A percentile compares a stretch with the other conserved stretches of the same genome.
These are phyloP conservation scores for Callyntrura sp. DNA, from an alignment of 2,888 invertebrate genomes.

Conservation along the genomic window DNA sequence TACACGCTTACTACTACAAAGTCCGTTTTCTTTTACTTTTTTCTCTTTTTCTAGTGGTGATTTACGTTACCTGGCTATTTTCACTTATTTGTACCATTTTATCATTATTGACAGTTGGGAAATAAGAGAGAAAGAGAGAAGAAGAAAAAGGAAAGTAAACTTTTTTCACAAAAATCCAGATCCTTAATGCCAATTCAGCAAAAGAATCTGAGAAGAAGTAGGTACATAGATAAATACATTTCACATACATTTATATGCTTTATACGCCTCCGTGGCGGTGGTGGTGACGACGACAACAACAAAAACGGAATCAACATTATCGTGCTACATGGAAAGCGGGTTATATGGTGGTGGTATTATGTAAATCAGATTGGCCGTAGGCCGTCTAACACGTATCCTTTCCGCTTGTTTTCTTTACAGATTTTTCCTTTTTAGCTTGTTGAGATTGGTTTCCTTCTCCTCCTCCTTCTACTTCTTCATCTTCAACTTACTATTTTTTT, in stretches of 20 bases:
- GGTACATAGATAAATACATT: not conserved
- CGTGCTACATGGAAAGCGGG: constrained; percentile 38
- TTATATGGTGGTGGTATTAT: constrained; percentile 70
- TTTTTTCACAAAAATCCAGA: constrained; percentile 67
- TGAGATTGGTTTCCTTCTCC: constrained; percentile 77
- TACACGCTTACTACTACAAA: constrained; percentile 60
- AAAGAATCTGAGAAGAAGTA: constrained; percentile 14
- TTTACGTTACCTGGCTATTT: constrained; percentile 78
- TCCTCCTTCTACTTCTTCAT: constrained; percentile 61
- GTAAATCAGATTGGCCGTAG: constrained; percentile 78
- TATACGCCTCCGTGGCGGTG: not conserved
- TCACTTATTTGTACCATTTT: constrained; percentile 78
- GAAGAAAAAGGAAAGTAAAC: constrained; percentile 71
- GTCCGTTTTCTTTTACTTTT: constrained; percentile 43
- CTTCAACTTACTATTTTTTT: constrained; percentile 52
- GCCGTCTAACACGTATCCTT: constrained; percentile 75
- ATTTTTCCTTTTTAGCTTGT: constrained; percentile 69
- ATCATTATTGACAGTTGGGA: constrained; percentile 76
- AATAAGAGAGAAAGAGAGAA: constrained; percentile 37
- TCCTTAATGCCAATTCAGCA: constrained; percentile 67
- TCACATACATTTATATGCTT: not conserved
- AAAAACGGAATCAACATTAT: constrained; percentile 30
- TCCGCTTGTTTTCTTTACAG: constrained; percentile 74
- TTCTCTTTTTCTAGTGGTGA: constrained; percentile 51
- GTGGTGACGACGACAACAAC: not conserved